phyloP scores from a whole-genome alignment of 2,888 invertebrate genomes.

The Deroplatys truncata region DNA sequence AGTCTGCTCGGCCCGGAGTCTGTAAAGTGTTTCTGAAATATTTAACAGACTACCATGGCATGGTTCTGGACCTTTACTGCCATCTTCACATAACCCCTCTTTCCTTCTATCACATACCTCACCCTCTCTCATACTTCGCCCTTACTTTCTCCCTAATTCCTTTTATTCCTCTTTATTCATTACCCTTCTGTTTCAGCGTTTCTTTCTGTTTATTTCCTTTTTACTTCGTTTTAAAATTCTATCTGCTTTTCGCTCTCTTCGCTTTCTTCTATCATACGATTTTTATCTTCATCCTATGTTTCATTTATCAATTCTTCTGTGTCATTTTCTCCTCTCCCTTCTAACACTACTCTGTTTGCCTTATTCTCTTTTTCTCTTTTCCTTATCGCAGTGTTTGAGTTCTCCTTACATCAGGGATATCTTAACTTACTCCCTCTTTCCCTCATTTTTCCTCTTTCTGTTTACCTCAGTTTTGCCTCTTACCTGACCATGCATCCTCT shows the following conservation, averaged over 20 bases:
- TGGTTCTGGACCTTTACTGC: not conserved
- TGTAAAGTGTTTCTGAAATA: constrained; percentile 29
- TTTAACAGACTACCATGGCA: constrained; percentile 15
- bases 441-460: no score
- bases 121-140: not conserved
- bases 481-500: no score
- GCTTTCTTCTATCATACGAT: not conserved
- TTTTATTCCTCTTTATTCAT: not conserved
- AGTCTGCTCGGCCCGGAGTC: not conserved
- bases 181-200: not conserved
- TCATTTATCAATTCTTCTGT: not conserved
- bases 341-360: not conserved
- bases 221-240: not conserved
- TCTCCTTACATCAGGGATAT: no score
- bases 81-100: not conserved
- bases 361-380: no score
- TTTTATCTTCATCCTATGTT: not conserved
- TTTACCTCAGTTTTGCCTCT: no score
- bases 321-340: not conserved
- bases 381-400: no score
- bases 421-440: no score
- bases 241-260: not conserved
- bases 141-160: not conserved
- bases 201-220: not conserved
- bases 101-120: not conserved